phyloP scores from a whole-genome alignment of 2,113 vertebrate species.

The Nansenia antarctica region DNA sequence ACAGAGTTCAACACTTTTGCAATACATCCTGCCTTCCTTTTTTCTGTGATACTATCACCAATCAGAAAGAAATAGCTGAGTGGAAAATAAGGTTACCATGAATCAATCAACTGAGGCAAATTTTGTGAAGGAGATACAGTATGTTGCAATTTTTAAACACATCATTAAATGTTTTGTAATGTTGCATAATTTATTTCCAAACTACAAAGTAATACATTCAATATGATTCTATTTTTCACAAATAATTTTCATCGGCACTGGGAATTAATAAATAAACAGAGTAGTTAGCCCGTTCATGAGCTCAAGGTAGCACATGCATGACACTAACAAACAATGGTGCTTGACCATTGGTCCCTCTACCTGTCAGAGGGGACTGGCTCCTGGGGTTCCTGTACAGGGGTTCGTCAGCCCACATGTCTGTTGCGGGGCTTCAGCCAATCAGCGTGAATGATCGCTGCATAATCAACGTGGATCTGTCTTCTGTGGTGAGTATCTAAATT shows the following conservation, averaged over 20 bases:
- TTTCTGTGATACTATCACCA: not conserved
- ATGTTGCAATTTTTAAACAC: not conserved
- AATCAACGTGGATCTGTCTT: constrained; percentile 92
- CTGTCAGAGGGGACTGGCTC: constrained; percentile 92
- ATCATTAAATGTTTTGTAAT: too few relatives aligned
- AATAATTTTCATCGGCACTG: not conserved
- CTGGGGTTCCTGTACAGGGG: constrained; percentile 94
- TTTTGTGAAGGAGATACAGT: not conserved
- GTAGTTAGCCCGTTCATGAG: not conserved
- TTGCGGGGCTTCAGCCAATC: constrained; percentile 92
- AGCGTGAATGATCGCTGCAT: constrained; percentile 81
- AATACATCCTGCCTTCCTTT: too few relatives aligned
- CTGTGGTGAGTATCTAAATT: constrained; percentile 80
- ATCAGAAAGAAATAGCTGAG: not conserved
- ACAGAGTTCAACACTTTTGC: too few relatives aligned
- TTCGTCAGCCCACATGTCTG: constrained; percentile 84
- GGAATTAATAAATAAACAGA: not conserved
- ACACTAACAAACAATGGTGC: not conserved
- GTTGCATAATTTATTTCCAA: not conserved
- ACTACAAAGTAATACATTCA: not conserved
- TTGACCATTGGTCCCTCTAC: not conserved
- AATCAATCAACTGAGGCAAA: not conserved
- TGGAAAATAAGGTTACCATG: not conserved
- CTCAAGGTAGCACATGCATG: not conserved
- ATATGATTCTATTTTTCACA: not conserved